phyloP scores from a whole-genome alignment of 2,888 invertebrate genomes.

The Clanis bilineata region DNA sequence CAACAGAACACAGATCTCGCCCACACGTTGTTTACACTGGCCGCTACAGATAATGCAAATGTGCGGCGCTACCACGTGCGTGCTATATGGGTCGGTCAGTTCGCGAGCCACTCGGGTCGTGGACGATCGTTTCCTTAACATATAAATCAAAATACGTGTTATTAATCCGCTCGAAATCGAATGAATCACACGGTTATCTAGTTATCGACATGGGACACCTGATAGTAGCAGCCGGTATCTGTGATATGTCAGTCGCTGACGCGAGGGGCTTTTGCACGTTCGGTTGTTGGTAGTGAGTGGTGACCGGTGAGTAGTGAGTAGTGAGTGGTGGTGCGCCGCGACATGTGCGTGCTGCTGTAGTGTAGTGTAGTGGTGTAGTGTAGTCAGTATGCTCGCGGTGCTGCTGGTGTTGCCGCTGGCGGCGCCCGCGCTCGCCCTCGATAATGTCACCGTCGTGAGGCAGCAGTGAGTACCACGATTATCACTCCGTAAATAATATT shows the following conservation, averaged over 20 bases:
- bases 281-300: no score
- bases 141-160: not conserved
- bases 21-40: constrained; percentile 14
- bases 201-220: constrained; percentile 16
- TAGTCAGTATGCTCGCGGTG: constrained; percentile 10
- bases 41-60: constrained; percentile 25
- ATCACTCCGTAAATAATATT: no score
- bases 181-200: not conserved
- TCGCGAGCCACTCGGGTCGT: not conserved
- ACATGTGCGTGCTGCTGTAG: not conserved
- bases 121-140: not conserved
- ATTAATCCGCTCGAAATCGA: not conserved
- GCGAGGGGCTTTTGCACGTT: not conserved
- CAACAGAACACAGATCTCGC: constrained; percentile 5
- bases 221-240: constrained; percentile 10
- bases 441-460: constrained; percentile 46
- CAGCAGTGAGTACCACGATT: constrained; percentile 41
- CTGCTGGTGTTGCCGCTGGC: constrained; percentile 17
- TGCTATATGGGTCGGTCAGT: not conserved
- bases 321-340: not conserved
- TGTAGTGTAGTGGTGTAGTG: not conserved
- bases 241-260: constrained; percentile 7
- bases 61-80: not conserved
- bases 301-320: no score
- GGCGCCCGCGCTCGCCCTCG: constrained; percentile 17